Base-by-base conservation (phyloP, 2,888 invertebrate species). In the Melanargia galathea region DNA sequence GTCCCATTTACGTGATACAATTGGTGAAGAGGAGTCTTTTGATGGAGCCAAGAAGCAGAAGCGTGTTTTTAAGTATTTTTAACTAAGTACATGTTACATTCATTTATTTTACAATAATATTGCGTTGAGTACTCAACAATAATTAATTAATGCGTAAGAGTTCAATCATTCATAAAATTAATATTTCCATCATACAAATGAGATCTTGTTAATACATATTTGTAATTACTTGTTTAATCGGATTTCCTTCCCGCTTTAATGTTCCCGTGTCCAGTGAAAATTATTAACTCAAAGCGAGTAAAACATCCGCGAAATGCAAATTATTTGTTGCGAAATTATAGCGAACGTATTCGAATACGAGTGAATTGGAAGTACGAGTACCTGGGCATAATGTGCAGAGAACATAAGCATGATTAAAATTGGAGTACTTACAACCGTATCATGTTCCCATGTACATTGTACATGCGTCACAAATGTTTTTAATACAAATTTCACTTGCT, bases 241-340 rank as follows among this genome's bases (percentile, higher is more conserved):
- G 62, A 65, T 65, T 65, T 40, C 56, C 46, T 60, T 46, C 55
- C 35, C 56, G 52, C 56, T 63, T 59, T 63, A 65, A 63, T 60
- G 56, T 48, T 35, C 35, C 59, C 24, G 30, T 30, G 63, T 52
- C 63, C 63, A 57, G 24, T 40, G 46, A 16, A 45, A 56, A 60
- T 63, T 65, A 65, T 65, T 65, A 63, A 60, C 63, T 57, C 56
- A 56, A 63, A 65, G 52, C 51, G 56, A 57, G 60, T 63, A 60
- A 65, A 60, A 59, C 60, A 63, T 59, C 43, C 30, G 24, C 46
- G 45, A 57, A 49, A 30, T 59, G 55, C 38, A 55, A 56, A 51
- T 62, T 65, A 62, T 59, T 56, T 56, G 56, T 13, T 40, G 45
- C 35, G 56, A 52, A 65, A 48, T 60, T 22, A 8, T 52, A 51